Evolutionary conservation across 2,888 invertebrate genomes (phyloP), one percentile per base, ranked within the genome.

Genomic region (Tipula helvola): DNA sequence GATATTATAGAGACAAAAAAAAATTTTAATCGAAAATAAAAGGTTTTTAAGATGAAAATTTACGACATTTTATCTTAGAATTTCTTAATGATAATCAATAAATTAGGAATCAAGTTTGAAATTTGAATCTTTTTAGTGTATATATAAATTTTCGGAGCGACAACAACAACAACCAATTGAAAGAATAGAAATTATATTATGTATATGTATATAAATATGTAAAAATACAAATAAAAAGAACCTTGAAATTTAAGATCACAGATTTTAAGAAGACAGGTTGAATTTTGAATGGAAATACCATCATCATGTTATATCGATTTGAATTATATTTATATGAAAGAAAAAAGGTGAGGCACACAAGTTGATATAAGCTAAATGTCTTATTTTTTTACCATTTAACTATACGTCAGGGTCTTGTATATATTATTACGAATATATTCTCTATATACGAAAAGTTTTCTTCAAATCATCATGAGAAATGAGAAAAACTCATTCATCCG

Each of bases 11-110:
- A 71, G 28, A 71, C 10, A 71, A 28, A 52, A 71, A 71, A 28
- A 52, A 71, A 71, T 10, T 10, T 71, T 71, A 71, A 71, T 71
- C 71, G 71, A 71, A 71, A 71, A 28, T 71, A 71, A 71, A 71
- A 71, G 71, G 18, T 71, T 71, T 71, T 71, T 71, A 71, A 71
- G 71, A 71, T 71, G 71, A 71, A 71, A 71, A 71, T 71, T 71
- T 71, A 71, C 71, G 71, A 71, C 71, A 71, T 71, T 71, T 71
- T 71, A 71, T 71, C 71, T 71, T 71, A 71, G 71, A 71, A 71
- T 71, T 71, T 71, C 71, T 71, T 71, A 71, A 71, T 71, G 71
- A 71, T 71, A 71, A 71, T 71, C 71, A 71, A 71, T 71, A 71
- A 71, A 71, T 71, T 71, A 71, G 28, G 71, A 71, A 71, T 71